A percentile compares a stretch with the other conserved stretches of the same genome.
Conservation (phyloP, 1,140 invertebrate genomes). For the Heliconius hewitsoni region DNA sequence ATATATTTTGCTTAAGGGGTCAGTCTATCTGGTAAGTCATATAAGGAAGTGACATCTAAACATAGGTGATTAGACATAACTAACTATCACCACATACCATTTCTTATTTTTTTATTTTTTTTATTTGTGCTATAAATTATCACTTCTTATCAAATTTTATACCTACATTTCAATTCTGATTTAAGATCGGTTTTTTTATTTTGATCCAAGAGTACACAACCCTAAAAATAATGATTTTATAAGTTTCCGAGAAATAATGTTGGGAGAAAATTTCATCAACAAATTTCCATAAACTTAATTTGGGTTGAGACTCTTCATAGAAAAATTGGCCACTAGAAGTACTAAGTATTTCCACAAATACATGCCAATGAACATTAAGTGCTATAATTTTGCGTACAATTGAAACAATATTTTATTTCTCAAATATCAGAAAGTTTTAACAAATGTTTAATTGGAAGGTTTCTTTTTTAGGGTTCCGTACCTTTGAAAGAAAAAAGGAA, state of each 20-base stretch:
- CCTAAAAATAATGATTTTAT: neutral
- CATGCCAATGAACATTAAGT: neutral
- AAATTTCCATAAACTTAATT: conserved; percentile 3
- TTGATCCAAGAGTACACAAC: no score
- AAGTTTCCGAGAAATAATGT: neutral
- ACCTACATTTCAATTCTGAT: no score
- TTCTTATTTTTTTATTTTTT: no score
- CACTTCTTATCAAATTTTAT: no score
- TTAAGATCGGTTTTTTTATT: no score
- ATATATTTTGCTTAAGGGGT: neutral
- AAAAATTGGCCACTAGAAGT: neutral
- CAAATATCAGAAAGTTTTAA: neutral
- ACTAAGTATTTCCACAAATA: neutral
- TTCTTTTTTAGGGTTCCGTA: no score
- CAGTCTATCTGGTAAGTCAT: no score
- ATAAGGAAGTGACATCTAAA: no score
- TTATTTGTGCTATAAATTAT: no score
- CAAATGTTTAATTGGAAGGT: neutral
- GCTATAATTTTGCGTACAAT: neutral
- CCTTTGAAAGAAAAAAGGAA: no score
- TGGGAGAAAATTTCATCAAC: neutral
- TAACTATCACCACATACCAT: no score
- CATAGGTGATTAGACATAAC: no score
- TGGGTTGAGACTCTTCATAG: neutral
- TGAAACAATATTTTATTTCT: neutral